These are phyloP conservation scores for Chouioia cunea DNA, from an alignment of 2,888 invertebrate species.

Conservation along the genomic window DNA sequence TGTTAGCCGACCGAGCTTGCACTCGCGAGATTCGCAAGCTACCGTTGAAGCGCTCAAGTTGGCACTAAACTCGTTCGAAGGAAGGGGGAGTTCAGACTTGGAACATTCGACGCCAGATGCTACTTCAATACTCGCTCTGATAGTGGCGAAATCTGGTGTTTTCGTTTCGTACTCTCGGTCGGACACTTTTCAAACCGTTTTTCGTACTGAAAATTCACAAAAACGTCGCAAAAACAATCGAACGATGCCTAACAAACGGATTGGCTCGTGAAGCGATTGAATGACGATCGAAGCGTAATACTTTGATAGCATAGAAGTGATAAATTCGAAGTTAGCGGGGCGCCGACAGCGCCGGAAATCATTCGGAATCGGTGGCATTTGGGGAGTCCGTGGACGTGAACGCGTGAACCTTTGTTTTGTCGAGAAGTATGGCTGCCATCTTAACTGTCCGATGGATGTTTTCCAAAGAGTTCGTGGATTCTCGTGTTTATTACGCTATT, in stretches of 20 bases:
- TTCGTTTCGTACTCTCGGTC: background rate
- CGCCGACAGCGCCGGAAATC: conserved; percentile 57
- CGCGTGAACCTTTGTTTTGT: conserved; percentile 79
- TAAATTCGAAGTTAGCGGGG: conserved; percentile 55
- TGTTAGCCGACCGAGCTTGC: too few relatives aligned
- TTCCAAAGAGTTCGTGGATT: conserved; percentile 72
- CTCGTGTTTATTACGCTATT: conserved; percentile 61
- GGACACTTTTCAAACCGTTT: background rate
- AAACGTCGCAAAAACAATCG: background rate
- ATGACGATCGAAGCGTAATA: background rate
- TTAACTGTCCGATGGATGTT: conserved; percentile 86
- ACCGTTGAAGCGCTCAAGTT: conserved; percentile 18
- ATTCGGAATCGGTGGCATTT: conserved; percentile 65
- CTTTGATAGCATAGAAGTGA: background rate
- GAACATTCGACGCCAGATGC: conserved; percentile 40
- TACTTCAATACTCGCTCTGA: conserved; percentile 4
- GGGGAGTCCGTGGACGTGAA: conserved; percentile 68
- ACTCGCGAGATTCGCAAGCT: too few relatives aligned
- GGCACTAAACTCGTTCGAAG: conserved; percentile 1
- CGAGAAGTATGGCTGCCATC: conserved; percentile 88
- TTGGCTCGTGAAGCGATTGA: background rate
- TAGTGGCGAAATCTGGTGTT: conserved; percentile 41
- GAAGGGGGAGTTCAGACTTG: conserved; percentile 16
- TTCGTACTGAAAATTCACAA: background rate
- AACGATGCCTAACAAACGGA: background rate